Evolutionary conservation across 2,113 vertebrate species (phyloP).

Genomic region (Prunella fulvescens): DNA sequence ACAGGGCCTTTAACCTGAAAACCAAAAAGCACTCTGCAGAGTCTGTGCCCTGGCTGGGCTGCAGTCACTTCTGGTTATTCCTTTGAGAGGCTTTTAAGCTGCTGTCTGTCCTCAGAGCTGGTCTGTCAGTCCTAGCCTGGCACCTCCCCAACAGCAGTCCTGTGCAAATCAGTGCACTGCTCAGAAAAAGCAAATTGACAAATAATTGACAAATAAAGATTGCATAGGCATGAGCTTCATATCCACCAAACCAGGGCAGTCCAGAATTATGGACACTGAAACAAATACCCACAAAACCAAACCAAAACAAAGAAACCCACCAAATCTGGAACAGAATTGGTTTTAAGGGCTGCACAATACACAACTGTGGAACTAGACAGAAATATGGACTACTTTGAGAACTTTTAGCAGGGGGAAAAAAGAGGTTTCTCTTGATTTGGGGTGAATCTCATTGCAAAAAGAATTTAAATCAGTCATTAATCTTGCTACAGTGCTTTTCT

Average conservation of each 20-base stretch:
- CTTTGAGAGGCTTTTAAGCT: not conserved
- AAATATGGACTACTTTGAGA: not conserved
- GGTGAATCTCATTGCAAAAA: not conserved
- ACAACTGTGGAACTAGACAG: not conserved
- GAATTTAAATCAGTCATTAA: not conserved
- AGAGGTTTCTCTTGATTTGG: not conserved
- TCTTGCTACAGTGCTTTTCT: not conserved
- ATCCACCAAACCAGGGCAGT: not conserved
- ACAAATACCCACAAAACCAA: not conserved
- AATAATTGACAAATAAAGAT: not conserved
- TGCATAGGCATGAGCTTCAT: not conserved
- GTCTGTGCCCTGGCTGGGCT: not conserved
- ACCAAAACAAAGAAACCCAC: not conserved
- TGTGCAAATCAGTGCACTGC: not conserved
- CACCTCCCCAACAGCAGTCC: not conserved
- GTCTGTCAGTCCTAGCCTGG: not conserved
- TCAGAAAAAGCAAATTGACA: not conserved
- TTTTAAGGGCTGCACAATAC: not conserved
- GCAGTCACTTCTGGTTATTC: not conserved
- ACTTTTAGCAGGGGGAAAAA: fast-evolving
- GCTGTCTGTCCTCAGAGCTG: not conserved
- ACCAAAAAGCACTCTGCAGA: not conserved
- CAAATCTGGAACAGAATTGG: not conserved
- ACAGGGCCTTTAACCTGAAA: not conserved
- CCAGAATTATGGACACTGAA: not conserved